Conservation (phyloP, 2,797 vertebrate species). For the Girardinus metallicus region DNA sequence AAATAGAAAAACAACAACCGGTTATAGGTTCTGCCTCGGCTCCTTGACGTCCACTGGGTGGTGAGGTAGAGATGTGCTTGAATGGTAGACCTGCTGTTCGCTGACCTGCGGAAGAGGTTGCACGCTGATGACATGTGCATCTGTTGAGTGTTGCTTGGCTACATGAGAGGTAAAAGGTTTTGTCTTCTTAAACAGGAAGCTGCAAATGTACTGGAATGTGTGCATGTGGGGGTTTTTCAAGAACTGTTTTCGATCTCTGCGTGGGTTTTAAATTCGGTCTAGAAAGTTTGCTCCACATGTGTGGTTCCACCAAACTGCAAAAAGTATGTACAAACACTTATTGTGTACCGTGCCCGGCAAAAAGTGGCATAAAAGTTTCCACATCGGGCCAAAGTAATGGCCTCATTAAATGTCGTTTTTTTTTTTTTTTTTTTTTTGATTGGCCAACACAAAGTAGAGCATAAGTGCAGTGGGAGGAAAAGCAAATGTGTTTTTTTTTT, state of each 20-base stretch:
- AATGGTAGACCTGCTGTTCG: constrained; percentile 41
- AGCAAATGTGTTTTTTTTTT: background rate
- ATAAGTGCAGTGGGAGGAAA: background rate
- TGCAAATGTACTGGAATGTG: constrained; percentile 57
- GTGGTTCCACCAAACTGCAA: constrained; percentile 36
- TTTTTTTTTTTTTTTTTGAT: background rate
- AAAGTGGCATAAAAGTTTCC: background rate
- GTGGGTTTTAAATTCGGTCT: constrained; percentile 26
- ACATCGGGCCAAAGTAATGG: background rate
- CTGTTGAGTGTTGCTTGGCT: constrained; percentile 39
- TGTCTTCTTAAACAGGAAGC: constrained; percentile 55
- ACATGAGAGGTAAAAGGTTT: constrained; percentile 64
- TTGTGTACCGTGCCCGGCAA: background rate
- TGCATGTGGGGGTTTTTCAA: constrained; percentile 22
- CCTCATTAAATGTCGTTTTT: background rate
- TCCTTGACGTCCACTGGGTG: constrained; percentile 46
- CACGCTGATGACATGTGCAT: constrained; percentile 42
- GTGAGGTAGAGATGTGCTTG: constrained; percentile 73
- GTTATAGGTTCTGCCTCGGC: constrained; percentile 52
- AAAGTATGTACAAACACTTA: constrained; percentile 43
- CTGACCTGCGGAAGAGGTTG: constrained; percentile 23
- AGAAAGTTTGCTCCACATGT: background rate
- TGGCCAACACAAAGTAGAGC: background rate
- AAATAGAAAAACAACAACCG: constrained; percentile 15
- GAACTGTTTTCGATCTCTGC: constrained; percentile 11